phyloP scores from a whole-genome alignment of 1,140 invertebrate genomes.

The Helicorthomorpha holstii region DNA sequence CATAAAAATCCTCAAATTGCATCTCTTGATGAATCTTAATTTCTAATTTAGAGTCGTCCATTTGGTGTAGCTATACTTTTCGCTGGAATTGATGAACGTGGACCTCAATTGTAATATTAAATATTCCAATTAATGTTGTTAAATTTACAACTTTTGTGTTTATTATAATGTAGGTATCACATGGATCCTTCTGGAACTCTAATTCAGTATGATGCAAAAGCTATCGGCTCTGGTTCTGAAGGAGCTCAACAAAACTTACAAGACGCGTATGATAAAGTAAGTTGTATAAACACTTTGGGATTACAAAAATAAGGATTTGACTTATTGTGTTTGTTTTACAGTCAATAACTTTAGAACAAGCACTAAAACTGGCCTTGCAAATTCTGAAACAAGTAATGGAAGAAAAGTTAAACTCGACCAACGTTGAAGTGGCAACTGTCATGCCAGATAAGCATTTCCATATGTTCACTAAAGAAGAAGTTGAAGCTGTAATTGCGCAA shows the following conservation, averaged over 20 bases:
- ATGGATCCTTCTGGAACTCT: conserved; percentile 98
- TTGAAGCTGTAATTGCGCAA: conserved; percentile 71
- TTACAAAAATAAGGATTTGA: neutral
- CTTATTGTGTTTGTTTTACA: conserved; percentile 32
- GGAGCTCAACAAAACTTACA: conserved; percentile 94
- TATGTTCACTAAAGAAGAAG: conserved; percentile 76
- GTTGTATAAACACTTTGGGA: neutral
- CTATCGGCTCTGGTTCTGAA: conserved; percentile 97
- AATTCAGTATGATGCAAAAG: conserved; percentile 95
- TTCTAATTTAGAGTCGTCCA: conserved; percentile 54
- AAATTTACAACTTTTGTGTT: too few relatives aligned
- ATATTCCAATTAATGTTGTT: too few relatives aligned
- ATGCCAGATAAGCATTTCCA: conserved; percentile 68
- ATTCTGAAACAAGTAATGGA: conserved; percentile 99
- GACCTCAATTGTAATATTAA: conserved; percentile 39
- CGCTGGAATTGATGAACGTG: conserved; percentile 37
- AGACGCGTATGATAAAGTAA: conserved; percentile 55
- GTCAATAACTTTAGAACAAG: conserved; percentile 93
- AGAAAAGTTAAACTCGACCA: conserved; percentile 92
- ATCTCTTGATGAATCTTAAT: conserved; percentile 3
- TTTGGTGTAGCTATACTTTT: conserved; percentile 83
- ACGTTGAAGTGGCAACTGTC: conserved; percentile 94
- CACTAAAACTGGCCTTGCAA: conserved; percentile 72
- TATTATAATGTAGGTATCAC: too few relatives aligned
- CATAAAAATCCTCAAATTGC: neutral